A percentile compares a stretch with the other conserved stretches of the same genome.
Conservation (phyloP, 2,797 vertebrate species). For the Platalea minor region DNA sequence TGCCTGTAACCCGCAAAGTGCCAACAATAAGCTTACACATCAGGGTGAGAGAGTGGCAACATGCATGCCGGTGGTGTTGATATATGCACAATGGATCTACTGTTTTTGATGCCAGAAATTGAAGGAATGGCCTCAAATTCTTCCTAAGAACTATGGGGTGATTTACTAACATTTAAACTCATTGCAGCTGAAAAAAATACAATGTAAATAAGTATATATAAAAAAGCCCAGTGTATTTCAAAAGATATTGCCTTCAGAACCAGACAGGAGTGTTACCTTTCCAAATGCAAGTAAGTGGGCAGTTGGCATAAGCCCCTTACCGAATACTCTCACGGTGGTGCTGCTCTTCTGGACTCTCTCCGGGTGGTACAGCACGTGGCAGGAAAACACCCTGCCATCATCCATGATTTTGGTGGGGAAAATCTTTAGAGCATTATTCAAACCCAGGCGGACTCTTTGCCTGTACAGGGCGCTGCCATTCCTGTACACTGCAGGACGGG, state of each 20-base stretch:
- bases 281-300: background rate
- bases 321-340: constrained; percentile 61
- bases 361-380: background rate
- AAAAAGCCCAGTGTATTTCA: background rate
- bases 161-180: background rate
- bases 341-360: constrained; percentile 45
- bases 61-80: too few species aligned
- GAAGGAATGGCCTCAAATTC: background rate
- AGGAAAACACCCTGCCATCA: constrained; percentile 57
- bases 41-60: background rate
- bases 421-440: background rate
- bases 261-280: background rate
- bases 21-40: background rate
- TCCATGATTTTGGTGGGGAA: constrained; percentile 40
- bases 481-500: background rate
- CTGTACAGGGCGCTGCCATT: background rate
- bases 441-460: constrained; percentile 26
- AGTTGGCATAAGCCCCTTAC: constrained; percentile 26
- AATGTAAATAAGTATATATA: background rate
- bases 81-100: background rate
- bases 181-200: background rate
- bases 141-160: background rate
- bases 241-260: background rate
- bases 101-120: background rate
- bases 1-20: background rate